Conservation (phyloP, 2,888 invertebrate genomes). For the Polydrusus cervinus region DNA sequence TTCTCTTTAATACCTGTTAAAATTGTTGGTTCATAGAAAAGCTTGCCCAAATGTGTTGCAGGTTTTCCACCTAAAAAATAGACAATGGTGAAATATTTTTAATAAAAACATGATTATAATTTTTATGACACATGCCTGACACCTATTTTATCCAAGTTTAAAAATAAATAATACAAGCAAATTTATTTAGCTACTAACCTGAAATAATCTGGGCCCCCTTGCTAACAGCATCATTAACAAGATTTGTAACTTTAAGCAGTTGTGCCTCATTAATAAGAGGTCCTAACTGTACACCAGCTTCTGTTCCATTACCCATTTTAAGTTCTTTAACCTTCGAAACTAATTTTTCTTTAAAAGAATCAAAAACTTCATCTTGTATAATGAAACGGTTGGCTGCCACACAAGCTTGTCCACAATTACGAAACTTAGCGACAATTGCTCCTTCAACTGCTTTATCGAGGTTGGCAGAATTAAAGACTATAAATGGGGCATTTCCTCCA, state of each 20-base stretch:
- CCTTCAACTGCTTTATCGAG: conserved; percentile 89
- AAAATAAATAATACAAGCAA: background rate
- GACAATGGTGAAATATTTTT: no score
- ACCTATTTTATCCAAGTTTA: background rate
- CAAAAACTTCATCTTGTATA: conserved; percentile 78
- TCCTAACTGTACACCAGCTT: conserved; percentile 85
- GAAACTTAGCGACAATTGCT: conserved; percentile 93
- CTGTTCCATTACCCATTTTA: conserved; percentile 86
- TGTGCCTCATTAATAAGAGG: conserved; percentile 94
- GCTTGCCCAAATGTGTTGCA: conserved; percentile 78
- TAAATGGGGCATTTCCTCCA: conserved; percentile 98
- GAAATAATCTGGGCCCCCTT: conserved; percentile 84
- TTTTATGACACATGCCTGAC: no score
- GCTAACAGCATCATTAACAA: conserved; percentile 89
- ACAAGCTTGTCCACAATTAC: conserved; percentile 98
- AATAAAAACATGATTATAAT: no score
- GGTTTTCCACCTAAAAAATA: conserved; percentile 81
- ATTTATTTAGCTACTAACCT: conserved; percentile 31
- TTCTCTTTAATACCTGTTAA: conserved; percentile 83
- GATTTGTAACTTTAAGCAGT: conserved; percentile 83
- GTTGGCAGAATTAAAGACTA: conserved; percentile 95
- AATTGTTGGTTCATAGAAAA: conserved; percentile 93
- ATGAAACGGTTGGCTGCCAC: conserved; percentile 94
- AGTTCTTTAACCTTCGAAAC: conserved; percentile 79
- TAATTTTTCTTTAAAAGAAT: conserved; percentile 85